A percentile compares a stretch with the other conserved stretches of the same genome.
Evolutionary conservation across 2,888 invertebrate genomes (phyloP).

Genomic region (Drosophila mercatorum): DNA sequence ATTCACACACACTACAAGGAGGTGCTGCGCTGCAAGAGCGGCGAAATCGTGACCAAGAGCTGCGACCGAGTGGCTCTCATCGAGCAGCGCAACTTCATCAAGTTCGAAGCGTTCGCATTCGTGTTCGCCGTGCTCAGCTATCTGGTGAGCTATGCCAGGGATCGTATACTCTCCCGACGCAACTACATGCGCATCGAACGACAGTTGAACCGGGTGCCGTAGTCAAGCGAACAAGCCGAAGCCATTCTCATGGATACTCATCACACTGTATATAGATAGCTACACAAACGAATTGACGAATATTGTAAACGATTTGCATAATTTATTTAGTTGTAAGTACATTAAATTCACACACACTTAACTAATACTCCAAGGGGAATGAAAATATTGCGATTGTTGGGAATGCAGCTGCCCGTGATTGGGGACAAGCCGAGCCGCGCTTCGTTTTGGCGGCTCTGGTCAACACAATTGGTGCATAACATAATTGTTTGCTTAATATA

Average conservation of each 20-base stretch:
- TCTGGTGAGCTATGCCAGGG: slow-evolving; percentile 80
- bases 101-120: slow-evolving; percentile 81
- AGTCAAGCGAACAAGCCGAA: slow-evolving; percentile 29
- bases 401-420: slow-evolving; percentile 33
- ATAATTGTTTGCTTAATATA: slow-evolving; percentile 29
- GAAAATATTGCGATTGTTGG: slow-evolving; percentile 53
- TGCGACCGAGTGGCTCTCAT: slow-evolving; percentile 94
- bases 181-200: slow-evolving; percentile 81
- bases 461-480: slow-evolving; percentile 74
- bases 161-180: slow-evolving; percentile 77
- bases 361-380: slow-evolving; percentile 66
- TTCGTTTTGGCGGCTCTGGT: slow-evolving; percentile 33
- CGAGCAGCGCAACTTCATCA: slow-evolving; percentile 90
- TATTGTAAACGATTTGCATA: slow-evolving; percentile 65
- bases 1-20: slow-evolving; percentile 93
- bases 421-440: slow-evolving; percentile 29
- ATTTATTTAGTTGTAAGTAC: slow-evolving; percentile 75
- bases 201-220: slow-evolving; percentile 80
- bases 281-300: slow-evolving; percentile 4
- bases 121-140: slow-evolving; percentile 78
- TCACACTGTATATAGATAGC: slow-evolving; percentile 34
- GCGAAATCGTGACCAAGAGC: slow-evolving; percentile 92
- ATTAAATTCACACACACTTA: slow-evolving; percentile 61
- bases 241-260: slow-evolving; percentile 56
- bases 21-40: slow-evolving; percentile 91